phyloP scores from a whole-genome alignment of 2,888 invertebrate genomes.

The Calliphora vomitoria region DNA sequence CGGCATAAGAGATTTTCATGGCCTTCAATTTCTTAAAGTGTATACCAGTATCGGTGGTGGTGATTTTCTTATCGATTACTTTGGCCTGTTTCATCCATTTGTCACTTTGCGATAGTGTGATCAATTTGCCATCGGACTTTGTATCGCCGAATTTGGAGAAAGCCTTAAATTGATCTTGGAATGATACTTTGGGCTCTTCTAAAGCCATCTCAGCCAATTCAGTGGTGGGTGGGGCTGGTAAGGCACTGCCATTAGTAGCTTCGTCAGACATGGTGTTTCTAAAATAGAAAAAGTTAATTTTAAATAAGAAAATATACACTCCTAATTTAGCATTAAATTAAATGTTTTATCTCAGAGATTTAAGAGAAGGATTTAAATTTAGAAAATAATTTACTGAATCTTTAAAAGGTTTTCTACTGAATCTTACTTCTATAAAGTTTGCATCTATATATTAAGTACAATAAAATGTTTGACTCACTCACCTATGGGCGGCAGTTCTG shows the following conservation, averaged over 20 bases:
- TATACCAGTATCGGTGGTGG: conserved; percentile 95
- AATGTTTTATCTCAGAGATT: no score
- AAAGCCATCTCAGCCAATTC: conserved; percentile 83
- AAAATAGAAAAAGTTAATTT: conserved; percentile 69
- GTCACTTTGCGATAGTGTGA: conserved; percentile 95
- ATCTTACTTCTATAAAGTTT: no score
- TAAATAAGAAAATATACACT: no score
- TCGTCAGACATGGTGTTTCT: conserved; percentile 79
- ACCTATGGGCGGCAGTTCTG: conserved; percentile 79
- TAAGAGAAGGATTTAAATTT: no score
- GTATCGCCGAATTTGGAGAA: conserved; percentile 95
- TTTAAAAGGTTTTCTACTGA: no score
- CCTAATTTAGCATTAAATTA: no score
- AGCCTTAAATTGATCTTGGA: conserved; percentile 90
- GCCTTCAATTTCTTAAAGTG: conserved; percentile 95
- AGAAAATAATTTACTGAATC: no score
- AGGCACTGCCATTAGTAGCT: conserved; percentile 77
- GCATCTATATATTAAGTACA: no score
- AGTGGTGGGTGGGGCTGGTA: conserved; percentile 79
- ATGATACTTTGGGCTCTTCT: conserved; percentile 83
- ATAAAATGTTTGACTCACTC: conserved; percentile 52
- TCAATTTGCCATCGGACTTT: conserved; percentile 93
- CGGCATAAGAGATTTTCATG: conserved; percentile 90
- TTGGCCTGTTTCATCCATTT: conserved; percentile 98
- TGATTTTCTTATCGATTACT: conserved; percentile 93